Base-by-base conservation (phyloP, 2,888 invertebrate genomes). In the Lochmaea capreae region DNA sequence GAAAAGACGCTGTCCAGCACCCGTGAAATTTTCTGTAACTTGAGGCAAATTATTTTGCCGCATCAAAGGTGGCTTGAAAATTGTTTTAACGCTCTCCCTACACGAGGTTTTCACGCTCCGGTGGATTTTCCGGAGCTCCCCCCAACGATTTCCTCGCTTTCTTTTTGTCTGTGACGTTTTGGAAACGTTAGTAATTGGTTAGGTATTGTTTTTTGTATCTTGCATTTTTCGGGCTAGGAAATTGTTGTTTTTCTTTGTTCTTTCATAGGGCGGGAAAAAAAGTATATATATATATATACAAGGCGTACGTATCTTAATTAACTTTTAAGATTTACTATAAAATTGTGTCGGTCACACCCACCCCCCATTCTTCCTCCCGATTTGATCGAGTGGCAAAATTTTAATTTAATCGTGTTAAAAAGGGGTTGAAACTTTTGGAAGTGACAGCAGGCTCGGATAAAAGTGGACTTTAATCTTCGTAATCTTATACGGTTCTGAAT, bases 61-160 rank as follows among this genome's bases (percentile, higher is more conserved):
- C 76, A 74, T 74, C 76, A 76, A 74, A 74, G 74, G 76, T 74
- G 74, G 54, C 74, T 76, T 71, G 83, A 83, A 84, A 84, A 84
- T 84, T 85, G 85, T 85, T 85, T 84, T 85, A 84, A 85, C 85
- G 81, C 85, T 83, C 81, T 79, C 83, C 82, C 82, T 79, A 78
- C 80, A 79, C 78, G 79, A 63, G 63, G 76, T 78, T 79, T 80
- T 77, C 73, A 46, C 72, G 70, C 75, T 73, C 69, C 63, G 65
- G 18, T 73, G 73, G 68, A 58, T 66, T 65, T 69, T 54, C 65
- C 68, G 52, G 18, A 42, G 59, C 69, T 58, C 72, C 63, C 66
- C 66, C 72, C 58, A 65, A 52, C 67, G 70, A 49, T 73, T 73
- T 70, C 70, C 70, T 39, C 49, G 63, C 63, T 42, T 73, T 71